Conservation (phyloP, 2,888 invertebrate genomes). For the Drosophila neonasuta region DNA sequence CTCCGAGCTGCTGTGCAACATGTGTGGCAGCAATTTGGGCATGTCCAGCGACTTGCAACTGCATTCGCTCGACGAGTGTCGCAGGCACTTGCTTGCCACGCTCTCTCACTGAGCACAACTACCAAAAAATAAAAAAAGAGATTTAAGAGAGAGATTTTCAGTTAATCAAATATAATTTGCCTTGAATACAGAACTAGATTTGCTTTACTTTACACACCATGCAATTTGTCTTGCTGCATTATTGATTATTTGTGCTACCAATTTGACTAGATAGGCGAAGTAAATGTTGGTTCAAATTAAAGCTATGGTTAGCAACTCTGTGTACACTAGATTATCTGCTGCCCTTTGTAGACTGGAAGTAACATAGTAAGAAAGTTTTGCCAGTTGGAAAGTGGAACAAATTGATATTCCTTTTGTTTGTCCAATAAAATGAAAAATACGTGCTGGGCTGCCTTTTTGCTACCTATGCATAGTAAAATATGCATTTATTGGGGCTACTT, state of each 20-base stretch:
- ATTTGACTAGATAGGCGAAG: neutral
- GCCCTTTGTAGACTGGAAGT: neutral
- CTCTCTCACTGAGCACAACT: constrained; percentile 20
- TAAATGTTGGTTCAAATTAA: neutral
- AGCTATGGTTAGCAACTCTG: neutral
- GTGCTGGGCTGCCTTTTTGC: too few relatives aligned
- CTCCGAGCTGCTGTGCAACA: constrained; percentile 39
- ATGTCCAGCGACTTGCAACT: constrained; percentile 27
- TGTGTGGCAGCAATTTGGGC: constrained; percentile 46
- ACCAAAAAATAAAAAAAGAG: constrained; percentile 1
- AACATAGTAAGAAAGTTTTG: neutral
- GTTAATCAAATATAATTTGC: constrained; percentile 32
- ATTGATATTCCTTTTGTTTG: constrained; percentile 19
- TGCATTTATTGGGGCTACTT: constrained; percentile 63
- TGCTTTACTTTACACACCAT: neutral
- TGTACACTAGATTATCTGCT: neutral
- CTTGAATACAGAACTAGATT: neutral
- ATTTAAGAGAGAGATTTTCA: constrained; percentile 7
- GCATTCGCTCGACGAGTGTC: constrained; percentile 49
- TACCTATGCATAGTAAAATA: constrained; percentile 56
- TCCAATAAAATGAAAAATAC: neutral
- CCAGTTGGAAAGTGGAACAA: constrained; percentile 1
- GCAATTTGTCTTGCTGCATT: constrained; percentile 4
- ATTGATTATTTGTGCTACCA: constrained; percentile 18
- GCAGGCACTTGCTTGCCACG: constrained; percentile 45